A percentile compares a stretch with the other conserved stretches of the same genome.
These are phyloP conservation scores for Cricetomys ansorgei DNA, from an alignment of 2,113 vertebrate genomes.

Conservation along the genomic window DNA sequence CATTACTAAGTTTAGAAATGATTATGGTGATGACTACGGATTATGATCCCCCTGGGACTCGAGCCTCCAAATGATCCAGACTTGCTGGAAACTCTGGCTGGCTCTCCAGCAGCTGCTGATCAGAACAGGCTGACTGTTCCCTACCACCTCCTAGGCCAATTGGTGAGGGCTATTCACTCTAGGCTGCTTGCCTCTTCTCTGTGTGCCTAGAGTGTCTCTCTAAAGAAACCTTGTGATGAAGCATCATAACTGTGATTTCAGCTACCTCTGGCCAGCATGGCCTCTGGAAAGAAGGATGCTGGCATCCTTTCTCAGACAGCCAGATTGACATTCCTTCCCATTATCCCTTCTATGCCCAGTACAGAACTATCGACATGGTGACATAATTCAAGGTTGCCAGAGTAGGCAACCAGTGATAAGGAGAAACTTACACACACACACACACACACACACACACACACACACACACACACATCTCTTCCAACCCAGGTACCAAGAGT, in stretches of 20 bases:
- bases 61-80: not conserved
- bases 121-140: not conserved
- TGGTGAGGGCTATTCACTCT: not conserved
- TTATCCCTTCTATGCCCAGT: not conserved
- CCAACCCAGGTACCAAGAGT: not conserved
- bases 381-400: not conserved
- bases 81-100: not conserved
- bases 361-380: rapidly evolving
- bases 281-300: not conserved
- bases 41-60: slow-evolving; percentile 3
- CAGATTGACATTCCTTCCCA: not conserved
- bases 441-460: too few relatives aligned
- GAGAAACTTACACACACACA: not conserved
- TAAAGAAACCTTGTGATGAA: not conserved
- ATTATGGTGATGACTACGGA: slow-evolving; percentile 36
- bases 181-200: not conserved
- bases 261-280: not conserved
- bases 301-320: not conserved
- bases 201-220: not conserved
- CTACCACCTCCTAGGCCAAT: not conserved
- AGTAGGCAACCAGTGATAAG: not conserved
- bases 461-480: not conserved
- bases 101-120: not conserved
- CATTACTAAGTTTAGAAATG: slow-evolving; percentile 20
- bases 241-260: not conserved